Evolutionary conservation across 2,888 invertebrate species (phyloP).

Genomic region (Dolichopus griseipennis): DNA sequence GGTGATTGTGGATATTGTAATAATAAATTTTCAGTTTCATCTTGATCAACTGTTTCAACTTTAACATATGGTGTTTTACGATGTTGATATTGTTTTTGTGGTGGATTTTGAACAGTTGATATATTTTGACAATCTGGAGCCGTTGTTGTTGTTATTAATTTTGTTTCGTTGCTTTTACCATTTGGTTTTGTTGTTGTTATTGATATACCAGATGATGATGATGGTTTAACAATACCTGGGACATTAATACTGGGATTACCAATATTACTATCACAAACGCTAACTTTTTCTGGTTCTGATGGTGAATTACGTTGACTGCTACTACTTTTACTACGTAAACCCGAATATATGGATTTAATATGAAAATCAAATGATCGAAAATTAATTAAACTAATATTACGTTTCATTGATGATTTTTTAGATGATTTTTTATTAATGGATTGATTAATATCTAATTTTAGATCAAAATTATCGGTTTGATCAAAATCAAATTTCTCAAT

Average conservation of each 20-base stretch:
- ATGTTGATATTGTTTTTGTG: neutral
- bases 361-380: slow-evolving; percentile 43
- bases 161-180: neutral
- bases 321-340: slow-evolving; percentile 31
- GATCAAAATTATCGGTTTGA: neutral
- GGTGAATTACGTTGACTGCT: slow-evolving; percentile 14
- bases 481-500: slow-evolving; percentile 1
- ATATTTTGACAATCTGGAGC: slow-evolving; percentile 6
- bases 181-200: slow-evolving; percentile 15
- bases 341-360: slow-evolving; percentile 40
- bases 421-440: slow-evolving; percentile 17
- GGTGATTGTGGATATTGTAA: slow-evolving; percentile 37
- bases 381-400: slow-evolving; percentile 33
- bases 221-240: slow-evolving; percentile 8
- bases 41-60: slow-evolving; percentile 37
- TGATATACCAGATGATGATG: neutral
- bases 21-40: slow-evolving; percentile 35
- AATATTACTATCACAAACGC: slow-evolving; percentile 16
- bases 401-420: slow-evolving; percentile 19
- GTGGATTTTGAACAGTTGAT: slow-evolving; percentile 14
- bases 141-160: neutral
- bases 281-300: neutral
- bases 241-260: slow-evolving; percentile 16
- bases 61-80: slow-evolving; percentile 37
- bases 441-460: slow-evolving; percentile 4